Evolutionary conservation across 1,140 invertebrate species (phyloP).

Genomic region (Thalassaphorura encarpata): DNA sequence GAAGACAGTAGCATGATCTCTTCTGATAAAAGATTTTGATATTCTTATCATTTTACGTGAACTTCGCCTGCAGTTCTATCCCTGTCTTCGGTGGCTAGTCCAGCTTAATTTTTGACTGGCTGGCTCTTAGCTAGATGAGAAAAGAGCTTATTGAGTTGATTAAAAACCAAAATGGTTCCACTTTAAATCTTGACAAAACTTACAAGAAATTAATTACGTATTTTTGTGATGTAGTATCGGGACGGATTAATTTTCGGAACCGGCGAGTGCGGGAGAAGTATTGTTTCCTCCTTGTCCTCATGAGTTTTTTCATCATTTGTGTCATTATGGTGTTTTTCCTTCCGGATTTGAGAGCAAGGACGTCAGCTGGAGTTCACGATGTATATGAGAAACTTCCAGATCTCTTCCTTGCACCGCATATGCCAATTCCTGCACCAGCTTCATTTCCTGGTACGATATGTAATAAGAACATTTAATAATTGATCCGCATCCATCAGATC

Average conservation of each 20-base stretch:
- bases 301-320: conserved; percentile 31
- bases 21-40: too few relatives aligned
- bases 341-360: conserved; percentile 27
- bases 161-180: too few relatives aligned
- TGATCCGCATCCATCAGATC: too few relatives aligned
- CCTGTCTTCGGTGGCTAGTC: too few relatives aligned
- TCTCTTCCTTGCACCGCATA: conserved; percentile 29
- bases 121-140: too few relatives aligned
- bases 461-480: too few relatives aligned
- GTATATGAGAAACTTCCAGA: conserved; percentile 32
- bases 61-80: too few relatives aligned
- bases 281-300: conserved; percentile 28
- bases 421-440: conserved; percentile 14
- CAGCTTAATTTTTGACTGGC: too few relatives aligned
- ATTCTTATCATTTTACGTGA: too few relatives aligned
- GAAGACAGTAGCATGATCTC: too few relatives aligned
- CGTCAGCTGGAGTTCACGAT: conserved; percentile 27
- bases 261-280: conserved; percentile 29
- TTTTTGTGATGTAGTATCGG: conserved; percentile 2
- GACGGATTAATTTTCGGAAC: conserved; percentile 25
- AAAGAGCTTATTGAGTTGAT: too few relatives aligned
- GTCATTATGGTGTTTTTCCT: conserved; percentile 32
- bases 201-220: background rate
- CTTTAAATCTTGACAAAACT: too few relatives aligned
- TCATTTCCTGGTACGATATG: background rate